Evolutionary conservation across 2,888 invertebrate genomes (phyloP).

Genomic region (Drosophila bunnanda): DNA sequence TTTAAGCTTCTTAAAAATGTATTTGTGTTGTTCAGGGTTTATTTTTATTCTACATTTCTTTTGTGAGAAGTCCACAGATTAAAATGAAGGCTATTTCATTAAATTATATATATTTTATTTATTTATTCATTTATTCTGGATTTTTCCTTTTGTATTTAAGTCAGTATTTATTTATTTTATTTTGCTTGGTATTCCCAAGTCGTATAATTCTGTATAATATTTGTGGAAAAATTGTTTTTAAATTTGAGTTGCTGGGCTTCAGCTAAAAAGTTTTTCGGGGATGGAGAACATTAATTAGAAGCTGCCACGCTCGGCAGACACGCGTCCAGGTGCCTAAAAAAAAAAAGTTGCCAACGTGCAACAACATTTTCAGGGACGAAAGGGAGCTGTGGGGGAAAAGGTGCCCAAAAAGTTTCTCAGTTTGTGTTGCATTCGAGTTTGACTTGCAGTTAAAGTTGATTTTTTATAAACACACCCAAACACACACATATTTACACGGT

Average conservation of each 20-base stretch:
- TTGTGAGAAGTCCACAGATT: neutral
- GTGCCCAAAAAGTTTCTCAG: conserved; percentile 48
- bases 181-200: neutral
- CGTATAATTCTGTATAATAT: neutral
- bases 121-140: too few species aligned
- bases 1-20: neutral
- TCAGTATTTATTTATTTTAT: neutral
- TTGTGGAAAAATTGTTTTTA: conserved; percentile 1
- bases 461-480: conserved; percentile 13
- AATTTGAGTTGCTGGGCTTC: conserved; percentile 17
- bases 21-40: neutral
- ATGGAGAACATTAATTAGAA: conserved; percentile 76
- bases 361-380: conserved; percentile 61
- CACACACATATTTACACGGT: conserved; percentile 13
- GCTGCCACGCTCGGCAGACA: conserved; percentile 73
- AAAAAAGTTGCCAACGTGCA: conserved; percentile 60
- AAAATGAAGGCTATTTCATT: neutral
- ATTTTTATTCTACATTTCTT: neutral
- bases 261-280: conserved; percentile 53
- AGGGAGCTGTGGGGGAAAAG: neutral
- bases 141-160: neutral
- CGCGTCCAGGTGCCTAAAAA: conserved; percentile 48
- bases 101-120: neutral
- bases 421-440: conserved; percentile 67
- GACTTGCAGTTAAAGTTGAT: conserved; percentile 57